Evolutionary conservation across 2,888 invertebrate genomes (phyloP), one percentile per base, ranked within the genome.

Genomic region (Pyralis farinalis): DNA sequence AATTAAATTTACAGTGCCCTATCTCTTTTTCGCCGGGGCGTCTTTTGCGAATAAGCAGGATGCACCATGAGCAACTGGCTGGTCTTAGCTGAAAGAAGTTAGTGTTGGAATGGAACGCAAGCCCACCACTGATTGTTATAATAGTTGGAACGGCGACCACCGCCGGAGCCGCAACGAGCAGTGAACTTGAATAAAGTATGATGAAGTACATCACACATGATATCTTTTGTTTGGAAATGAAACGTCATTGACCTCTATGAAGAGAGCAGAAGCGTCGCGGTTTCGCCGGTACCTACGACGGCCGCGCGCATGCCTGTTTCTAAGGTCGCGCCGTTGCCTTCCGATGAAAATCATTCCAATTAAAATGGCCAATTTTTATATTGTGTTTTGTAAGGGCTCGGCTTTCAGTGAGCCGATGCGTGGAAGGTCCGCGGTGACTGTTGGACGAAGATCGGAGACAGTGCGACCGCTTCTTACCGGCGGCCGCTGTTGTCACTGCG

Each of bases 401-500:
- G 20, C 22, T 12, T 9, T 35, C 48, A 11, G 42, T 40, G 32
- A 40, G 46, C 30, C 32, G 43, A 47, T 38, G 40, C 43, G 3
- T 7, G 25, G 47, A 41, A 42, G 34, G 38, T 41, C 38, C 42
- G 32, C 43, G 42, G 45, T 42, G 49, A 34, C 41, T 41, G 49
- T 48, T 46, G 62, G 56, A 58, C 54, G 58, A 80, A 90, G 80
- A 87, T 90, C 54, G 58, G 81, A 90, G 80, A 87, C 90, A 81
- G 85, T 90, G 89, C 79, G 71, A 66, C 73, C 79, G 81, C 83
- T 77, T 84, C 85, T 86, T 86, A 81, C 82, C 80, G 80, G 71
- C 75, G 76, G 74, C 78, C 76, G 75, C 75, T 84, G 87, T 87
- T 87, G 88, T 88, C 88, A 85, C 80, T 86, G 87, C 86, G 87